phyloP scores from a whole-genome alignment of 2,888 invertebrate genomes.

The Tetrapedia diversipes region DNA sequence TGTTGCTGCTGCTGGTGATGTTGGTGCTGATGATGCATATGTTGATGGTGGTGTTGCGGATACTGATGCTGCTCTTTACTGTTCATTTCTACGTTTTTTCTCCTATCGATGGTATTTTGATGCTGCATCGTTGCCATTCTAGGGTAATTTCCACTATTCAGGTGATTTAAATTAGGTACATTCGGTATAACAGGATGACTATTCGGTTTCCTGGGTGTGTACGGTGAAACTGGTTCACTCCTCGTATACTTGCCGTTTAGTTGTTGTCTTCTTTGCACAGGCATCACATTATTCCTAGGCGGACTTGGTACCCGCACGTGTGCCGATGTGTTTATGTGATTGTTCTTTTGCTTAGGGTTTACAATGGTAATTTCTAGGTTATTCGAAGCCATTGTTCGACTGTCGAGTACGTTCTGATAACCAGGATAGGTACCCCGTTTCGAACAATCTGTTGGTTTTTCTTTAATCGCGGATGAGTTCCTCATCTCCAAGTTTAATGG shows the following conservation, averaged over 20 bases:
- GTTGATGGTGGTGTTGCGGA: constrained; percentile 53
- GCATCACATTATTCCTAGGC: constrained; percentile 56
- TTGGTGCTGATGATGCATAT: constrained; percentile 53
- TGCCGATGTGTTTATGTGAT: constrained; percentile 45
- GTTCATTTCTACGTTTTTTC: constrained; percentile 69
- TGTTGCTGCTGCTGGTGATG: constrained; percentile 55
- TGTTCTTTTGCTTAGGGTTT: constrained; percentile 80
- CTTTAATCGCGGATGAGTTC: constrained; percentile 72
- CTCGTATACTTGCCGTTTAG: constrained; percentile 85
- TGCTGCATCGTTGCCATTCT: constrained; percentile 68
- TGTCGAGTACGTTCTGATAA: constrained; percentile 82
- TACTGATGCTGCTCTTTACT: constrained; percentile 61
- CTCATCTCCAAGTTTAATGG: constrained; percentile 84
- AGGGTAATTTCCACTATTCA: constrained; percentile 69
- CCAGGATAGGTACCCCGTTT: constrained; percentile 68
- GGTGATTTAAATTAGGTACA: constrained; percentile 80
- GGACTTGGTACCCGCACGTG: constrained; percentile 64
- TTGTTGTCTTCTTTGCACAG: constrained; percentile 75
- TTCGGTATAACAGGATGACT: constrained; percentile 80
- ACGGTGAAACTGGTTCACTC: constrained; percentile 82
- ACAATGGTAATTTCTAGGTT: constrained; percentile 89
- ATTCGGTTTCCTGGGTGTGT: constrained; percentile 77
- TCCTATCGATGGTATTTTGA: constrained; percentile 72
- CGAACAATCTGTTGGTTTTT: constrained; percentile 68
- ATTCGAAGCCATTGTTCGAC: constrained; percentile 86